A percentile compares a stretch with the other conserved stretches of the same genome.
Evolutionary conservation across 2,888 invertebrate genomes (phyloP).

Genomic region (Trachelus iudaicus): DNA sequence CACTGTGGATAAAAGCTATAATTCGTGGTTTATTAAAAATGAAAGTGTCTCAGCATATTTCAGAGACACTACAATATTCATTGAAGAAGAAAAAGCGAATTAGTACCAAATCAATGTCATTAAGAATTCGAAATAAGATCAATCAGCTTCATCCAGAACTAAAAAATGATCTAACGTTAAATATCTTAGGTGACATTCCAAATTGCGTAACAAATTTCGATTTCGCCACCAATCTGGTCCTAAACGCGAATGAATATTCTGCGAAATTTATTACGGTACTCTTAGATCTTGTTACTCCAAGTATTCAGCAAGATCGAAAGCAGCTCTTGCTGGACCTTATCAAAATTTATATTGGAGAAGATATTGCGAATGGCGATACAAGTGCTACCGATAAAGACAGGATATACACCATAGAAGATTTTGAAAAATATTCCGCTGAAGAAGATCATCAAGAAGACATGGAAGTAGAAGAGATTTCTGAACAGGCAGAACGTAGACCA

Average conservation of each 20-base stretch:
- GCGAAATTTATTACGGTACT: slow-evolving; percentile 42
- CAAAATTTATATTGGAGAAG: slow-evolving; percentile 51
- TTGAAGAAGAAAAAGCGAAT: slow-evolving; percentile 29
- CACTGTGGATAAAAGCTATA: slow-evolving; percentile 70
- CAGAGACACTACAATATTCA: slow-evolving; percentile 43
- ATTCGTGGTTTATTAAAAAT: slow-evolving; percentile 65
- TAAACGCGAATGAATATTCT: slow-evolving; percentile 46
- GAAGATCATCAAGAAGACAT: slow-evolving; percentile 9
- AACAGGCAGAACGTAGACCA: slow-evolving; percentile 6
- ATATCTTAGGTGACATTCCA: slow-evolving; percentile 38
- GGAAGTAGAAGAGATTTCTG: slow-evolving; percentile 7
- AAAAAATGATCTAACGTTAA: slow-evolving; percentile 39
- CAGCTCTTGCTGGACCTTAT: slow-evolving; percentile 41
- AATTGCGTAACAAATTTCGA: slow-evolving; percentile 40
- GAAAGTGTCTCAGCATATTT: slow-evolving; percentile 50
- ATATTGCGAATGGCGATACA: slow-evolving; percentile 38
- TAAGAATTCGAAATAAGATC: slow-evolving; percentile 39
- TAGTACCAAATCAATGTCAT: slow-evolving; percentile 28
- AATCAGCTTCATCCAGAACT: slow-evolving; percentile 41
- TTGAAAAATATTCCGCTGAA: slow-evolving; percentile 41
- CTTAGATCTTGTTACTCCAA: slow-evolving; percentile 45
- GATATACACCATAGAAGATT: slow-evolving; percentile 67
- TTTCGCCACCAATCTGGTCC: slow-evolving; percentile 43
- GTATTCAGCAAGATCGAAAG: slow-evolving; percentile 30
- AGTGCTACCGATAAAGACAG: slow-evolving; percentile 37